Conservation (phyloP, 2,888 invertebrate species). For the Meiosimyza decipiens region DNA sequence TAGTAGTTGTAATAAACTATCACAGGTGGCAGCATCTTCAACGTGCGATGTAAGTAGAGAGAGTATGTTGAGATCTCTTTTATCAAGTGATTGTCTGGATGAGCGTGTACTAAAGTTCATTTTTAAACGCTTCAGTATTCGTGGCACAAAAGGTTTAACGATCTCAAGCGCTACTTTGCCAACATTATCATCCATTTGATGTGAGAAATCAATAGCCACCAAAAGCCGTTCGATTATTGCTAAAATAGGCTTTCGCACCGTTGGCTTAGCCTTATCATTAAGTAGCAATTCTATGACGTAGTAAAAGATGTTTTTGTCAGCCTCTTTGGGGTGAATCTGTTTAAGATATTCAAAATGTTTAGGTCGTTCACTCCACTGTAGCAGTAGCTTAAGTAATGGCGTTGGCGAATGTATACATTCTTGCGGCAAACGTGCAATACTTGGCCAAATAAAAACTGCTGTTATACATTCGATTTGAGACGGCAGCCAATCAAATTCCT, state of each 20-base stretch:
- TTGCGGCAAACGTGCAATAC: constrained; percentile 77
- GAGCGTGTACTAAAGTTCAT: constrained; percentile 72
- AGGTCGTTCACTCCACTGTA: constrained; percentile 83
- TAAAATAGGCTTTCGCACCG: constrained; percentile 76
- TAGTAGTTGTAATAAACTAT: constrained; percentile 76
- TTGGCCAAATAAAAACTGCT: constrained; percentile 83
- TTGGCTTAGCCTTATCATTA: constrained; percentile 74
- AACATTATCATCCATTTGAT: constrained; percentile 60
- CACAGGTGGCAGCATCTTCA: constrained; percentile 75
- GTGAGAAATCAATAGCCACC: constrained; percentile 66
- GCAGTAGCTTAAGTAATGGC: constrained; percentile 81
- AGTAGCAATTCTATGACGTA: constrained; percentile 78
- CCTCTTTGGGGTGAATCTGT: constrained; percentile 69
- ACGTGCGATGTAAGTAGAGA: constrained; percentile 82
- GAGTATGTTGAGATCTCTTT: constrained; percentile 78
- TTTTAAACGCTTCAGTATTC: constrained; percentile 78
- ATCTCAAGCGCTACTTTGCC: constrained; percentile 73
- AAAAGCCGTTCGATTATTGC: constrained; percentile 81
- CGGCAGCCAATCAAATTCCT: constrained; percentile 78
- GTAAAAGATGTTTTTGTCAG: constrained; percentile 68
- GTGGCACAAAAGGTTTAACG: constrained; percentile 78
- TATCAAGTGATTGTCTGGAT: constrained; percentile 69
- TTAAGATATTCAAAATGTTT: constrained; percentile 80
- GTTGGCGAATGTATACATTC: constrained; percentile 89
- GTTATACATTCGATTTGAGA: constrained; percentile 81